Conservation (phyloP, 2,113 vertebrate species). For the Prinia subflava region DNA sequence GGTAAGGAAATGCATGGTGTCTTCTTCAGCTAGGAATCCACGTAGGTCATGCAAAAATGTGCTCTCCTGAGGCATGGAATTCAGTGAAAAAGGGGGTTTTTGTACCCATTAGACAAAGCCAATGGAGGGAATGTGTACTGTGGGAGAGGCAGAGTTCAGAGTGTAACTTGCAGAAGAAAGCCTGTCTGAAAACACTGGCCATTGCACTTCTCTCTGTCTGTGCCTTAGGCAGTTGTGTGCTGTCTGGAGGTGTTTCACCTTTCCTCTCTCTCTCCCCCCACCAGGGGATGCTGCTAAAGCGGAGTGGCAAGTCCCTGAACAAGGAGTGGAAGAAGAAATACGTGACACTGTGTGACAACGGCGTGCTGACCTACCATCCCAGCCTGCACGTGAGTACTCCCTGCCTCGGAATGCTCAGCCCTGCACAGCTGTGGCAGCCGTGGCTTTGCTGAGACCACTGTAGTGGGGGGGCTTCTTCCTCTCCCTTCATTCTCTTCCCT, state of each 20-base stretch:
- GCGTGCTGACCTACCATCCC: constrained; percentile 94
- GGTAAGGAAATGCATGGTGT: neutral
- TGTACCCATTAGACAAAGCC: neutral
- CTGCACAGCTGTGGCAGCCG: accelerated
- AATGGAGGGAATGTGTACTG: accelerated
- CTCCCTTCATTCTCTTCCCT: neutral
- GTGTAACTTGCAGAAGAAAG: neutral
- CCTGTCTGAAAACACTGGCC: neutral
- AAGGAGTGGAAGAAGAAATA: constrained; percentile 99
- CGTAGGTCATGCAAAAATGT: neutral
- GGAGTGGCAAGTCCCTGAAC: constrained; percentile 93
- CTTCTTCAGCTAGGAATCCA: neutral
- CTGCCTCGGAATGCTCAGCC: accelerated
- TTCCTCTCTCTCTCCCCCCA: neutral
- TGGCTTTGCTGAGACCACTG: neutral
- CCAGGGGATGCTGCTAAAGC: constrained; percentile 93
- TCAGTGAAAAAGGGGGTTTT: neutral
- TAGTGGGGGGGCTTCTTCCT: neutral
- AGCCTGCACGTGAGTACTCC: constrained; percentile 87
- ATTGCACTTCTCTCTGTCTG: neutral
- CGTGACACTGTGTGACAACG: constrained; percentile 92
- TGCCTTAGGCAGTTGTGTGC: neutral
- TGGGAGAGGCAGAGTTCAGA: neutral
- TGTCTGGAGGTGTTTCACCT: neutral
- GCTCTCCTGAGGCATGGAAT: neutral